Evolutionary conservation across 2,797 vertebrate species (phyloP).

Genomic region (Florisuga fusca): DNA sequence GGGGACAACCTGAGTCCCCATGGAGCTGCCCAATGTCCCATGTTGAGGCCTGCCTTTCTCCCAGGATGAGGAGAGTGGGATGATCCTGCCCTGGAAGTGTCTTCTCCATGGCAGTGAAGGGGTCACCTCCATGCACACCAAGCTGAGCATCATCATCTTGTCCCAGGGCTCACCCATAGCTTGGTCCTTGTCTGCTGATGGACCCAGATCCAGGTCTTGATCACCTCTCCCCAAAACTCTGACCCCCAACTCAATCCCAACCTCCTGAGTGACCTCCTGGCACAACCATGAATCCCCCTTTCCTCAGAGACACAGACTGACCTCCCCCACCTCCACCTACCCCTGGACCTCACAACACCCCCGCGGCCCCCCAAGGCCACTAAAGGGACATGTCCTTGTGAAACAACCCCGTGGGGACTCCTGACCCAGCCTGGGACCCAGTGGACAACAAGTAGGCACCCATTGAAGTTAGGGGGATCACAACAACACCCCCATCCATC

Average conservation of each 20-base stretch:
- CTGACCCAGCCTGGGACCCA: neutral
- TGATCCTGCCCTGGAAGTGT: neutral
- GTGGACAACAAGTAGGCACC: neutral
- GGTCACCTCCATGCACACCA: no score
- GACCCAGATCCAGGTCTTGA: neutral
- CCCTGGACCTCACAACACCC: rapidly evolving
- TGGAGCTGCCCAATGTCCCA: rapidly evolving
- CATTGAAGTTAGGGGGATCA: neutral
- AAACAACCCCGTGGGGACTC: rapidly evolving
- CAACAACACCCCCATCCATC: neutral
- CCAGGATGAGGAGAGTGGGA: neutral
- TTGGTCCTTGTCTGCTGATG: neutral
- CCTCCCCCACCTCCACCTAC: neutral
- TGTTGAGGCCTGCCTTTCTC: neutral
- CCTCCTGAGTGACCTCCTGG: neutral
- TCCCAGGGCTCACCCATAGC: neutral
- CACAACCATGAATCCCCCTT: neutral
- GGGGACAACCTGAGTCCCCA: neutral
- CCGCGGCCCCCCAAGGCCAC: no score
- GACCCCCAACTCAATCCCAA: neutral
- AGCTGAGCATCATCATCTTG: neutral
- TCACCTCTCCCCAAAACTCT: rapidly evolving
- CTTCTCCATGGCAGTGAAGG: neutral
- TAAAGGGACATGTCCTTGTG: neutral
- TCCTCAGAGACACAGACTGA: neutral